Conservation (phyloP, 35 echinoderm and acorn worm species). For the Heliocidaris erythrogramma region DNA sequence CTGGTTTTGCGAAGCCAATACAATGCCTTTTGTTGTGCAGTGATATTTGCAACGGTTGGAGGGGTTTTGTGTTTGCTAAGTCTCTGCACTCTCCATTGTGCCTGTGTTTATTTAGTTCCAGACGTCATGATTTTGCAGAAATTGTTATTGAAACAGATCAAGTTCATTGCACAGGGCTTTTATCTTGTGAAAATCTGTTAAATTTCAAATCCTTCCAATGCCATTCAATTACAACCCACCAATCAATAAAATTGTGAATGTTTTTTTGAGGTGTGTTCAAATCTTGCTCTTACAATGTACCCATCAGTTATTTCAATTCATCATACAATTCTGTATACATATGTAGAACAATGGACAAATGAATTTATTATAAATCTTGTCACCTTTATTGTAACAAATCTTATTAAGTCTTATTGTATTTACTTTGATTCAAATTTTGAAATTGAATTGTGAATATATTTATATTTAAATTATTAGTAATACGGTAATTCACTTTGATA, state of each 20-base stretch:
- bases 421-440: no score
- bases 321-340: neutral
- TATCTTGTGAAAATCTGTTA: neutral
- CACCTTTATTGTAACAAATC: no score
- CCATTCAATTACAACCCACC: neutral
- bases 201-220: neutral
- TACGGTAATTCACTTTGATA: no score
- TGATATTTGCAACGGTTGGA: neutral
- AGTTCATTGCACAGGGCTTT: neutral
- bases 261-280: neutral
- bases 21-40: constrained; percentile 36
- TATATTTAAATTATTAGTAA: no score
- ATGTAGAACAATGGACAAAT: neutral
- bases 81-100: constrained; percentile 18
- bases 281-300: neutral
- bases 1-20: neutral
- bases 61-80: constrained; percentile 13
- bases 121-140: constrained; percentile 3
- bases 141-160: constrained; percentile 13
- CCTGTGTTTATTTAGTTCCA: constrained; percentile 1
- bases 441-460: no score
- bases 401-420: no score
- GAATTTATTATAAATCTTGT: no score
- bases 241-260: neutral
- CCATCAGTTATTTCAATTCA: neutral